Evolutionary conservation across 2,113 vertebrate species (phyloP).

Genomic region (Gadus macrocephalus): DNA sequence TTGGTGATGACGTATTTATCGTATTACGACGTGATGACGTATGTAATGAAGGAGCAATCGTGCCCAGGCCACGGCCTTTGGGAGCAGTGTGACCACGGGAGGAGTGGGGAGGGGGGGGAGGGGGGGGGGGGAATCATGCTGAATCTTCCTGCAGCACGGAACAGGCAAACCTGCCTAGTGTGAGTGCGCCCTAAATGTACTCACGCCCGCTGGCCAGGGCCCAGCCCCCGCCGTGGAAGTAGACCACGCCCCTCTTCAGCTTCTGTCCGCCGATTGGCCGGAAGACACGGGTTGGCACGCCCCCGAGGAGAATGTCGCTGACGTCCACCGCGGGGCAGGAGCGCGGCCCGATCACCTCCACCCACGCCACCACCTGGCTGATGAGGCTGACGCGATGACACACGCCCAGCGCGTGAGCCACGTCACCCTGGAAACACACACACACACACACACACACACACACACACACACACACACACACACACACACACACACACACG

Average conservation of each 20-base stretch:
- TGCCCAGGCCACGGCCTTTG: too few relatives aligned
- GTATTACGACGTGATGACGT: too few relatives aligned
- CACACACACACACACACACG: not conserved
- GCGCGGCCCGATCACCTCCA: slow-evolving; percentile 75
- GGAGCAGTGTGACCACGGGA: too few relatives aligned
- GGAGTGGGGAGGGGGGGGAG: too few relatives aligned
- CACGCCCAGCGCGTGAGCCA: slow-evolving; percentile 80
- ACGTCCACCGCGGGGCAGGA: slow-evolving; percentile 75
- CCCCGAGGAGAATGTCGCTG: slow-evolving; percentile 77
- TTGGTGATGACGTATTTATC: too few relatives aligned
- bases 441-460: not conserved
- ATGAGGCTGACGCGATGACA: slow-evolving; percentile 78
- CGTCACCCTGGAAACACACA: slow-evolving; percentile 72
- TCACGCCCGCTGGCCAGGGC: slow-evolving; percentile 85
- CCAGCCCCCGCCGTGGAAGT: slow-evolving; percentile 95
- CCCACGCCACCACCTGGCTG: slow-evolving; percentile 76
- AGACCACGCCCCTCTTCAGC: slow-evolving; percentile 80
- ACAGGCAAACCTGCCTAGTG: too few relatives aligned
- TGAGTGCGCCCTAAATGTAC: slow-evolving; percentile 44
- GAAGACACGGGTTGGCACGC: slow-evolving; percentile 84
- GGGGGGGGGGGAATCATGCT: too few relatives aligned
- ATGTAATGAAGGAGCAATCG: too few relatives aligned
- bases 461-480: not conserved
- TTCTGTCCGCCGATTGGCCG: slow-evolving; percentile 59
- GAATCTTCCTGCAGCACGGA: too few relatives aligned